A percentile compares a stretch with the other conserved stretches of the same genome.
These are phyloP conservation scores for Paratilapia polleni DNA, from an alignment of 2,113 vertebrate species.

Conservation along the genomic window DNA sequence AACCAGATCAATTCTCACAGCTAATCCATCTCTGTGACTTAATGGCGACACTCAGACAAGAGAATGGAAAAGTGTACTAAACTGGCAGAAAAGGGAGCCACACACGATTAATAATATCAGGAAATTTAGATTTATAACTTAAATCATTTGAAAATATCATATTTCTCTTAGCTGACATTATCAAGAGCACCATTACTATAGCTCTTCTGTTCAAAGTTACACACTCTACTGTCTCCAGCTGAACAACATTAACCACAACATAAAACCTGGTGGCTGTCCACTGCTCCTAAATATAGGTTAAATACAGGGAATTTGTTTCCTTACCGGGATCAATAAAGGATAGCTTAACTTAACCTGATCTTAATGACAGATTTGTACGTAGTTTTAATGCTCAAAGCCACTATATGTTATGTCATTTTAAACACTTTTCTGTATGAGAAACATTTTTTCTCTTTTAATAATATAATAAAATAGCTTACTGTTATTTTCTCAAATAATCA, in stretches of 20 bases:
- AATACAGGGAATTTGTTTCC: not conserved
- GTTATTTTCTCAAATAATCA: too few relatives aligned
- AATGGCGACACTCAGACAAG: slow-evolving; percentile 28
- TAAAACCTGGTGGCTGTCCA: not conserved
- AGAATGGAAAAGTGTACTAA: slow-evolving; percentile 23
- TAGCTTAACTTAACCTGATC: not conserved
- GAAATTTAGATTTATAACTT: not conserved
- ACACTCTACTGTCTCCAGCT: slow-evolving; percentile 16
- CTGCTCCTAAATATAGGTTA: not conserved
- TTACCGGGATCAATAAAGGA: not conserved
- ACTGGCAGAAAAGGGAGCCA: not conserved
- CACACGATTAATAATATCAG: slow-evolving; percentile 10
- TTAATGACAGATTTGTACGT: not conserved
- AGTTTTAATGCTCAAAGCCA: not conserved
- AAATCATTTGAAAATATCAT: not conserved
- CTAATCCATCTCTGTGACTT: slow-evolving; percentile 53
- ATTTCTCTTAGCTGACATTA: slow-evolving; percentile 25
- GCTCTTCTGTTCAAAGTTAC: slow-evolving; percentile 19
- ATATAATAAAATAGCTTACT: too few relatives aligned
- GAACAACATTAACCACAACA: slow-evolving; percentile 10
- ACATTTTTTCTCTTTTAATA: not conserved
- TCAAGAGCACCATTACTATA: slow-evolving; percentile 23
- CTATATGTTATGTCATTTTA: not conserved
- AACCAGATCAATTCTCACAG: slow-evolving; percentile 59
- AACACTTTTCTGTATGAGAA: not conserved